phyloP scores from a whole-genome alignment of 2,113 vertebrate genomes.

The Oceanites oceanicus region DNA sequence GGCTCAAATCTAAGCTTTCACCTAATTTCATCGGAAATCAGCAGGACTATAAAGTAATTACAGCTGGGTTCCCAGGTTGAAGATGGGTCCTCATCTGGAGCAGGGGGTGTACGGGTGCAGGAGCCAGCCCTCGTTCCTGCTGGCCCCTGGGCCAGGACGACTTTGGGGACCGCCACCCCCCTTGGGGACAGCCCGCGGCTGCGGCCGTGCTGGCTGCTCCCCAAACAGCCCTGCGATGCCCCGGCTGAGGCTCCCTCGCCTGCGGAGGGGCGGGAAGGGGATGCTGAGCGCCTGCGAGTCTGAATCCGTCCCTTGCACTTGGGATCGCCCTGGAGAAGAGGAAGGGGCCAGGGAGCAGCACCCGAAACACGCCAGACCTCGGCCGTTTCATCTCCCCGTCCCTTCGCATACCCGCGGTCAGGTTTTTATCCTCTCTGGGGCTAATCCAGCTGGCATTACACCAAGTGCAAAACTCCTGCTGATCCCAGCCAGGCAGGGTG shows the following conservation, averaged over 20 bases:
- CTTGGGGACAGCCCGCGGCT: background rate
- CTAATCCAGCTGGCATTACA: background rate
- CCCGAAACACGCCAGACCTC: background rate
- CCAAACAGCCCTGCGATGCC: accelerated
- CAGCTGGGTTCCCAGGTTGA: background rate
- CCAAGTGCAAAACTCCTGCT: background rate
- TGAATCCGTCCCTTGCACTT: background rate
- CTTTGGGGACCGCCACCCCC: background rate
- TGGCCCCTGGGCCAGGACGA: background rate
- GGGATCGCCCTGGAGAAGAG: accelerated
- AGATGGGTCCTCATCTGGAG: background rate
- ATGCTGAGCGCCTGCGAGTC: background rate
- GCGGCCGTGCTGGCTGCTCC: background rate
- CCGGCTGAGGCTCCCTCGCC: background rate
- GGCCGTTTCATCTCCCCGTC: accelerated
- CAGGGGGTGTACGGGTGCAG: accelerated
- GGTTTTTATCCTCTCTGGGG: background rate
- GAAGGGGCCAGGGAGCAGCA: background rate
- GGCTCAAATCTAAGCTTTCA: background rate
- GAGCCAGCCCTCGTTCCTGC: background rate
- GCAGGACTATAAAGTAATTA: background rate
- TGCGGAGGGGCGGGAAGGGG: background rate
- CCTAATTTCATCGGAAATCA: background rate
- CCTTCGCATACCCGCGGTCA: accelerated
- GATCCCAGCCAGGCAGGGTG: background rate